Conservation (phyloP, 2,888 invertebrate genomes). For the Nomada ruficornis region DNA sequence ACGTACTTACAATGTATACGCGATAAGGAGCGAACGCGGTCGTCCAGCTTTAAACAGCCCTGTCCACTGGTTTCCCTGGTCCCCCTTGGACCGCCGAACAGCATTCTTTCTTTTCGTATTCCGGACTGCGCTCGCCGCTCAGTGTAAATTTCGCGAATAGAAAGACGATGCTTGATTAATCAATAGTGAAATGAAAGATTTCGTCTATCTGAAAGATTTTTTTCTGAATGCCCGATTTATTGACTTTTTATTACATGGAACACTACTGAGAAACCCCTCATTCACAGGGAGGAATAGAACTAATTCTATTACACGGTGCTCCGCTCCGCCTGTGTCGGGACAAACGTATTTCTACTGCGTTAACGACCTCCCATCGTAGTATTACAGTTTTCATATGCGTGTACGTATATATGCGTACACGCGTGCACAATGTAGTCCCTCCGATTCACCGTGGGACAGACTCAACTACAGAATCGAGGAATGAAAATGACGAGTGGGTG, state of each 20-base stretch:
- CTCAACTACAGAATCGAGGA: background rate
- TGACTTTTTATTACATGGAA: no score
- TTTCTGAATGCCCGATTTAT: no score
- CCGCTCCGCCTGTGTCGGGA: no score
- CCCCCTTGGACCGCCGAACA: background rate
- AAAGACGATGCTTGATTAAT: background rate
- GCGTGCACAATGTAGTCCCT: background rate
- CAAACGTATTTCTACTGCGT: no score
- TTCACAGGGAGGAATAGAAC: conserved; percentile 1
- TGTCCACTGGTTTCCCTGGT: conserved; percentile 25
- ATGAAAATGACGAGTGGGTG: conserved; percentile 15
- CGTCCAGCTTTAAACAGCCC: conserved; percentile 55
- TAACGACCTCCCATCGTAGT: no score
- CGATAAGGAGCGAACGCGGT: conserved; percentile 67
- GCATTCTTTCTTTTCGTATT: conserved; percentile 15
- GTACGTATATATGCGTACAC: no score
- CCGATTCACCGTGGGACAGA: background rate
- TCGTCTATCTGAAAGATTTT: no score
- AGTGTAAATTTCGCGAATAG: conserved; percentile 29
- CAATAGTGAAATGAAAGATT: no score
- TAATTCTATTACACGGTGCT: background rate
- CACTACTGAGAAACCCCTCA: no score
- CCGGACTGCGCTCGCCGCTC: background rate
- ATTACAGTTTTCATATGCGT: no score
- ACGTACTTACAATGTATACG: conserved; percentile 59